Evolutionary conservation across 2,797 vertebrate genomes (phyloP).

Genomic region (Apogon hyalosoma): DNA sequence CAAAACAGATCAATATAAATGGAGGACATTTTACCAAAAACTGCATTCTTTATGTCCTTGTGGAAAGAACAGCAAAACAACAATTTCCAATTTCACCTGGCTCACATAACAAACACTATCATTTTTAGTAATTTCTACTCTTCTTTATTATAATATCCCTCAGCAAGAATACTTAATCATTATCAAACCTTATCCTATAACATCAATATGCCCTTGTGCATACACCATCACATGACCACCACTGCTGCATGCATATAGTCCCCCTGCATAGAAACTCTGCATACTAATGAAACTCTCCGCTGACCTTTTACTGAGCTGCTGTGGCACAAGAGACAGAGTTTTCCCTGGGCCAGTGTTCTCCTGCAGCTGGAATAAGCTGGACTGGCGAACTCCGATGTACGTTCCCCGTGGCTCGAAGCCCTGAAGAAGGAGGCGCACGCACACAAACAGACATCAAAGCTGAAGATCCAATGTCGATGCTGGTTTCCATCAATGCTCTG

Average conservation of each 20-base stretch:
- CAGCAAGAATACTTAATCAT: neutral
- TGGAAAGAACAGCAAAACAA: too few species aligned
- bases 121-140: too few species aligned
- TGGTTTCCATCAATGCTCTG: slow-evolving; percentile 16
- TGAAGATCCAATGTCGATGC: slow-evolving; percentile 2
- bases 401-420: slow-evolving; percentile 95
- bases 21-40: too few species aligned
- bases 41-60: too few species aligned
- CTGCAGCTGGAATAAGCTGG: slow-evolving; percentile 88
- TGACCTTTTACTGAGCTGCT: slow-evolving; percentile 75
- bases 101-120: too few species aligned
- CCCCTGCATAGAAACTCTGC: too few species aligned
- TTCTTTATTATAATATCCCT: too few species aligned
- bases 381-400: slow-evolving; percentile 89
- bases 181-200: neutral
- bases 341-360: slow-evolving; percentile 91
- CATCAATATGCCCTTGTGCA: too few species aligned
- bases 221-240: neutral
- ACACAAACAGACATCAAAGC: slow-evolving; percentile 49
- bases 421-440: slow-evolving; percentile 74
- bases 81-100: too few species aligned
- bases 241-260: neutral
- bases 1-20: too few species aligned
- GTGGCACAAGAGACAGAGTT: slow-evolving; percentile 86
- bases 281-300: slow-evolving; percentile 45